Conservation (phyloP, 2,113 vertebrate genomes). For the Perognathus longimembris region DNA sequence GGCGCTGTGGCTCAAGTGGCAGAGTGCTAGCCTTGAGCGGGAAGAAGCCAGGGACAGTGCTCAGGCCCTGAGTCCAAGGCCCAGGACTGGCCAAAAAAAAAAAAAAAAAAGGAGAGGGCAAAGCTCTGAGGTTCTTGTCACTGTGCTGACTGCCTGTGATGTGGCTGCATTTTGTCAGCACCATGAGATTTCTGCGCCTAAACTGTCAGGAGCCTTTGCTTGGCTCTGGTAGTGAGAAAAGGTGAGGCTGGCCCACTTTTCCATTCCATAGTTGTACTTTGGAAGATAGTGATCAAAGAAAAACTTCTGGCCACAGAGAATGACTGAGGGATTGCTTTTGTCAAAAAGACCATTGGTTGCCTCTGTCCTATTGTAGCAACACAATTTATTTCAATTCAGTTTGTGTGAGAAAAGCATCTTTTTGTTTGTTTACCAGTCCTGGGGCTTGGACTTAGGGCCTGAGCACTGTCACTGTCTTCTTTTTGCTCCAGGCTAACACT, state of each 20-base stretch:
- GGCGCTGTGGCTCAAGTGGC: no score
- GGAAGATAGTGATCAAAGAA: neutral
- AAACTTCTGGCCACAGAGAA: neutral
- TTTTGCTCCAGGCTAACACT: no score
- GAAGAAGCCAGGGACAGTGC: no score
- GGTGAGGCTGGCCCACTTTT: neutral
- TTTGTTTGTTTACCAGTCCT: no score
- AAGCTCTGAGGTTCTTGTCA: neutral
- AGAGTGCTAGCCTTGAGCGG: no score
- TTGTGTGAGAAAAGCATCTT: neutral
- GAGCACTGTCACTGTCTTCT: no score
- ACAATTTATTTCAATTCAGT: no score
- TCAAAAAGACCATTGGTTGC: neutral
- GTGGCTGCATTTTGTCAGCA: neutral
- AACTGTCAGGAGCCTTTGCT: neutral
- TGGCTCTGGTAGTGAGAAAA: neutral
- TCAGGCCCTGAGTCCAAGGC: no score
- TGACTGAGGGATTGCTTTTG: slow-evolving; percentile 1
- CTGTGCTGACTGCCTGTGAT: neutral
- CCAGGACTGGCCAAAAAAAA: no score
- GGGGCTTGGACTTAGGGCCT: no score
- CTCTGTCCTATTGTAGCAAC: neutral
- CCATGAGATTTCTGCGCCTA: neutral
- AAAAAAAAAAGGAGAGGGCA: neutral
- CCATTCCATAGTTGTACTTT: neutral